Evolutionary conservation across 2,113 vertebrate genomes (phyloP).

Genomic region (Pao palembangensis): DNA sequence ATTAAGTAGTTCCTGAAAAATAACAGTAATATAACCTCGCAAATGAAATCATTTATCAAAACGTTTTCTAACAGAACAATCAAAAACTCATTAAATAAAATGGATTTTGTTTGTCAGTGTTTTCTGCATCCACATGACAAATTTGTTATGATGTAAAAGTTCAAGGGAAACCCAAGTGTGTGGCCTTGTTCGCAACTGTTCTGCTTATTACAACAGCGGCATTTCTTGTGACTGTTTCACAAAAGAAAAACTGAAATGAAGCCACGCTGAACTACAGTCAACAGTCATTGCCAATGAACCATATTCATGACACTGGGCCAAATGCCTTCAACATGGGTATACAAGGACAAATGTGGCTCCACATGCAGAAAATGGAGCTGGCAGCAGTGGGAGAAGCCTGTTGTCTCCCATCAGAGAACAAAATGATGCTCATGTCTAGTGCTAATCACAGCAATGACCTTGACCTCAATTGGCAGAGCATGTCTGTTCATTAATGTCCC

Average conservation of each 20-base stretch:
- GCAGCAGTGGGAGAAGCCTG: conserved; percentile 15
- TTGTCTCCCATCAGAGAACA: conserved; percentile 47
- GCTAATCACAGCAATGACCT: conserved; percentile 56
- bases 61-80: no score
- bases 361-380: conserved; percentile 38
- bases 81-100: no score
- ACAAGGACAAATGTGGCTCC: conserved; percentile 28
- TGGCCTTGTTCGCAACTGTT: background rate
- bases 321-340: conserved; percentile 23
- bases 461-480: conserved; percentile 58
- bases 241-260: conserved; percentile 15
- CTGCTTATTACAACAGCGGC: background rate
- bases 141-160: no score
- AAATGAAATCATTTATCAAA: no score
- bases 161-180: no score
- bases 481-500: conserved; percentile 55
- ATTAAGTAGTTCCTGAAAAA: no score
- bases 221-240: conserved; percentile 14
- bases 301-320: conserved; percentile 28
- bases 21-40: no score
- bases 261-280: conserved; percentile 20
- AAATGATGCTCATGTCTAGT: conserved; percentile 36
- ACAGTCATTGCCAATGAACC: conserved; percentile 34
- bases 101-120: background rate
- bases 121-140: no score